These are phyloP conservation scores for Pachliopta kotzebuea DNA, from an alignment of 2,888 invertebrate species.

Conservation along the genomic window DNA sequence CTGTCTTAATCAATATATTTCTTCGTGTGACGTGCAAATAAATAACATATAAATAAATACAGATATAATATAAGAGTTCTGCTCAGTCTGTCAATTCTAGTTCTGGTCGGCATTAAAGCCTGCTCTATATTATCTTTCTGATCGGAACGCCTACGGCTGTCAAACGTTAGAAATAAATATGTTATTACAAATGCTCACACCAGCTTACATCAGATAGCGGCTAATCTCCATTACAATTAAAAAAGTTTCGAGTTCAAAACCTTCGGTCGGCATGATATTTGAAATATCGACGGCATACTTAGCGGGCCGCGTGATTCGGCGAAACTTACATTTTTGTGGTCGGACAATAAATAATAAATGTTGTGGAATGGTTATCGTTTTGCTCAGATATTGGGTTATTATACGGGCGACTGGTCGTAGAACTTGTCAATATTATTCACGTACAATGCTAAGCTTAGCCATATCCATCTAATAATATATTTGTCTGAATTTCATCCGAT, in stretches of 20 bases:
- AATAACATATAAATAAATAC: too few relatives aligned
- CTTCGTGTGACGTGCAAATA: constrained; percentile 33
- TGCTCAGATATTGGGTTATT: constrained; percentile 43
- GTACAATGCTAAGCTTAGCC: constrained; percentile 28
- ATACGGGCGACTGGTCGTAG: constrained; percentile 40
- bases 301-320: constrained; percentile 35
- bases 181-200: constrained; percentile 74
- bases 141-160: constrained; percentile 76
- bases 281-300: constrained; percentile 40
- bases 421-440: constrained; percentile 42
- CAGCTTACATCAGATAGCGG: constrained; percentile 68
- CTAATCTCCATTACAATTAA: constrained; percentile 79
- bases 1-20: too few relatives aligned
- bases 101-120: constrained; percentile 54
- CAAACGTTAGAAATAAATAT: constrained; percentile 77
- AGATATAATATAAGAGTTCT: too few relatives aligned
- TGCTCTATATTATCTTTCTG: constrained; percentile 52
- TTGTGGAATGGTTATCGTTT: constrained; percentile 41
- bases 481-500: constrained; percentile 5
- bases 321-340: constrained; percentile 29
- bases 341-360: constrained; percentile 40
- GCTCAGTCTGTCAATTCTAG: constrained; percentile 39
- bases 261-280: constrained; percentile 47
- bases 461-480: constrained; percentile 1
- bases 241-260: constrained; percentile 61